phyloP scores from a whole-genome alignment of 2,797 vertebrate genomes.

The Gadopsis marmoratus region DNA sequence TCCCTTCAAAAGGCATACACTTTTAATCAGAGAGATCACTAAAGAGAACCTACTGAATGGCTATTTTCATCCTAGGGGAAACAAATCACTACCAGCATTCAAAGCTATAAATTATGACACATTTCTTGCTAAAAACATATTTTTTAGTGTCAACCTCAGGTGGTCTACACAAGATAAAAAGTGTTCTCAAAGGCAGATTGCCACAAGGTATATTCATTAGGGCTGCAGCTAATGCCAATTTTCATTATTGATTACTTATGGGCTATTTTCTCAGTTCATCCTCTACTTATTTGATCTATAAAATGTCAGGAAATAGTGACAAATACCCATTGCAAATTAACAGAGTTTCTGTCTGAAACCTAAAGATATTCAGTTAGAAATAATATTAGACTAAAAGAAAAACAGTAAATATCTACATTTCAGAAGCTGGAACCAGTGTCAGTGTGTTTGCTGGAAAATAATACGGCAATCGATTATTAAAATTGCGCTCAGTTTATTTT shows the following conservation, averaged over 20 bases:
- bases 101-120: background rate
- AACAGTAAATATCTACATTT: background rate
- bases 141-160: no score
- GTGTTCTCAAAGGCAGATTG: background rate
- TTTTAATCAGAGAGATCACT: conserved; percentile 3
- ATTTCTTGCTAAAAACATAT: background rate
- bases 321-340: background rate
- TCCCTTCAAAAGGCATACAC: background rate
- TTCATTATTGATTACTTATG: background rate
- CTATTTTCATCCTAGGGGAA: conserved; percentile 2
- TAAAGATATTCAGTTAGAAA: background rate
- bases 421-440: background rate
- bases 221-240: background rate
- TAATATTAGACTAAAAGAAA: background rate
- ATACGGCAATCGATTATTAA: background rate
- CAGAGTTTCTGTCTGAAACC: background rate
- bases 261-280: background rate
- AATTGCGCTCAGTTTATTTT: background rate
- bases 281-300: background rate
- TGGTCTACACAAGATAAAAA: background rate
- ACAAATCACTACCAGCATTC: background rate
- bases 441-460: background rate
- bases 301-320: background rate
- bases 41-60: background rate
- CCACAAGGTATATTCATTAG: background rate